phyloP scores from a whole-genome alignment of 2,113 vertebrate genomes.

The Rousettus leschenaultii region DNA sequence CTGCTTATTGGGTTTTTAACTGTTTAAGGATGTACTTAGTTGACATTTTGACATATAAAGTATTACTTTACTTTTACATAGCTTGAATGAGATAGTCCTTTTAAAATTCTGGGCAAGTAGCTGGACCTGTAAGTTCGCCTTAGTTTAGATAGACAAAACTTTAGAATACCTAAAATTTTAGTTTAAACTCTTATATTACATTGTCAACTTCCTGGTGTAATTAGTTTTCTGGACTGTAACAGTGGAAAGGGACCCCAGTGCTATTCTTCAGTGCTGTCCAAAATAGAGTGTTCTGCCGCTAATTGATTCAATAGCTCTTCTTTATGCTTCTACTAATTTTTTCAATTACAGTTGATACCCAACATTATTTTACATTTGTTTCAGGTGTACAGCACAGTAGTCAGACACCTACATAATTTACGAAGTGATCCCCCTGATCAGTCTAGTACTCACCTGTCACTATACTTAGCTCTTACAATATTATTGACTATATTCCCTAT shows the following conservation, averaged over 20 bases:
- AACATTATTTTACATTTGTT: no score
- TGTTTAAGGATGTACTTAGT: background rate
- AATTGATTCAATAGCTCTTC: background rate
- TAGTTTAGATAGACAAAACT: background rate
- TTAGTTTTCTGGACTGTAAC: background rate
- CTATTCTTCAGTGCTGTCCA: fast-evolving
- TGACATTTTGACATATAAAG: background rate
- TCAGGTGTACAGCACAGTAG: no score
- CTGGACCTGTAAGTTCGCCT: background rate
- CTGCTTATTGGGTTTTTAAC: background rate
- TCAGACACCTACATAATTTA: no score
- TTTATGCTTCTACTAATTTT: fast-evolving
- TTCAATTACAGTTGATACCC: no score
- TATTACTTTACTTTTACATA: background rate
- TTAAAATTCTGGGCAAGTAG: background rate
- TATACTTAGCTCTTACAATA: no score
- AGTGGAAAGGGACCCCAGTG: background rate
- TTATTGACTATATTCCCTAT: no score
- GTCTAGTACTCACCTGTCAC: no score
- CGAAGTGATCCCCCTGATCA: no score
- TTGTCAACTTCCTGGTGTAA: background rate
- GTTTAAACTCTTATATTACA: background rate
- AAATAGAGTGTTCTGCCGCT: background rate
- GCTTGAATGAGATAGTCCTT: background rate
- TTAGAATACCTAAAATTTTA: background rate